Evolutionary conservation across 2,888 invertebrate species (phyloP).

Genomic region (Macrosoma leucophasiata): DNA sequence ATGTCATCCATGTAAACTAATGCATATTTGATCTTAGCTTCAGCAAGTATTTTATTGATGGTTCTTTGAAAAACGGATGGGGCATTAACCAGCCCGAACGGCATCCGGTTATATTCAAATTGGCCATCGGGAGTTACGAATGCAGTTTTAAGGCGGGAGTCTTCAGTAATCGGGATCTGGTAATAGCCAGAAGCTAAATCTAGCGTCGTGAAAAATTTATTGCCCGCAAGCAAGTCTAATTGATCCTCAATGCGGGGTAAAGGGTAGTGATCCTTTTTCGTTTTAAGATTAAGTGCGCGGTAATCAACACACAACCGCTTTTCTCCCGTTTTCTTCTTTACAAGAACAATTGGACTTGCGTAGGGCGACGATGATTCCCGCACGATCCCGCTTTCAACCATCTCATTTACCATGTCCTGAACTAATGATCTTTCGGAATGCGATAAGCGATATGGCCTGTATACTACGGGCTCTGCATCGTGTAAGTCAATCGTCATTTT

Average conservation of each 20-base stretch:
- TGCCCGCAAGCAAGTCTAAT: slow-evolving; percentile 11
- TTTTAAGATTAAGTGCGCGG: slow-evolving; percentile 17
- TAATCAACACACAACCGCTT: slow-evolving; percentile 22
- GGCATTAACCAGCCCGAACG: slow-evolving; percentile 40
- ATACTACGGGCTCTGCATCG: slow-evolving; percentile 15
- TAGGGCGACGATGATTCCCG: slow-evolving; percentile 20
- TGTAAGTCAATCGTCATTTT: slow-evolving; percentile 6
- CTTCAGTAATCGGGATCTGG: slow-evolving; percentile 27
- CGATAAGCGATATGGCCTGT: slow-evolving; percentile 20
- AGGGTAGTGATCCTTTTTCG: slow-evolving; percentile 21
- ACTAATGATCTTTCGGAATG: slow-evolving; percentile 10
- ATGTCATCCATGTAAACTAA: too few species aligned
- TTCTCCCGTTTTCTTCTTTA: slow-evolving; percentile 19
- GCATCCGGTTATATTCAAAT: too few species aligned
- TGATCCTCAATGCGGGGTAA: slow-evolving; percentile 23
- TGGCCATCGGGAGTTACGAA: slow-evolving; percentile 42
- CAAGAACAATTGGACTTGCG: slow-evolving; percentile 24
- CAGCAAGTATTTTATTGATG: too few species aligned
- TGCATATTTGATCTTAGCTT: too few species aligned
- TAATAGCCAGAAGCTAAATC: too few species aligned
- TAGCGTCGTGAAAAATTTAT: too few species aligned
- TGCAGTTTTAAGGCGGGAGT: slow-evolving; percentile 34
- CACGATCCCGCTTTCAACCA: slow-evolving; percentile 16
- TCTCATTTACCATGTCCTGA: slow-evolving; percentile 18
- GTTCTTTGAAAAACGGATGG: slow-evolving; percentile 39